Evolutionary conservation across 1,140 invertebrate genomes (phyloP).

Genomic region (Pachypsylla venusta): DNA sequence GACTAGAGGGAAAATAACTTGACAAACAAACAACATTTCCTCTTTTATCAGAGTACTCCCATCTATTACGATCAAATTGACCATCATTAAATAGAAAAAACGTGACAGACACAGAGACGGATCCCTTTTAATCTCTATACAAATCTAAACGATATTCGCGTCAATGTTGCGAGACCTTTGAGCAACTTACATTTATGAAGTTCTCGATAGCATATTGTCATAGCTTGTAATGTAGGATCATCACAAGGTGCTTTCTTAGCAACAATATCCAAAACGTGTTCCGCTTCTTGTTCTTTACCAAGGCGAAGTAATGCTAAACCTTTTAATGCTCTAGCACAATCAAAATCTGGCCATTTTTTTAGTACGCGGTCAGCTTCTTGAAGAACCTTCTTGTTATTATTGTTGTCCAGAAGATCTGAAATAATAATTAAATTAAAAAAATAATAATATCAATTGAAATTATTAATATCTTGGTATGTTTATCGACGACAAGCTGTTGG

Average conservation of each 20-base stretch:
- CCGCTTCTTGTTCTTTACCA: constrained; percentile 63
- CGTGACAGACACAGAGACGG: too few species aligned
- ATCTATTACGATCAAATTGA: too few species aligned
- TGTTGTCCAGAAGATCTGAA: constrained; percentile 85
- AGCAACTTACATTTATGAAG: constrained; percentile 61
- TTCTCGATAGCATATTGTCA: constrained; percentile 89
- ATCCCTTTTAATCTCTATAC: too few species aligned
- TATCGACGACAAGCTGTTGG: neutral
- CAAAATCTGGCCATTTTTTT: constrained; percentile 77
- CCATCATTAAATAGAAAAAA: too few species aligned
- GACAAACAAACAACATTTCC: too few species aligned
- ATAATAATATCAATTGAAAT: constrained; percentile 9
- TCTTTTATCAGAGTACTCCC: too few species aligned
- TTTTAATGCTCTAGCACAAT: constrained; percentile 79
- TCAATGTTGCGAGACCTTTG: too few species aligned
- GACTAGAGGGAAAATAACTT: too few species aligned
- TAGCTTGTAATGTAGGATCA: constrained; percentile 86
- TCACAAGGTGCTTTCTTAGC: constrained; percentile 67
- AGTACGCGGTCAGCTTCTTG: constrained; percentile 93
- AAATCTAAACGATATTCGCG: too few species aligned
- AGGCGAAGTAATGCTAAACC: constrained; percentile 74
- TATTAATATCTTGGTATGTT: neutral
- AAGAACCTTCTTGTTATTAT: constrained; percentile 94
- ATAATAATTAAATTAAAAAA: constrained; percentile 22
- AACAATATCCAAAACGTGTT: constrained; percentile 57